These are phyloP conservation scores for Dysmachus trigonus DNA, from an alignment of 2,888 invertebrate species.

Conservation along the genomic window DNA sequence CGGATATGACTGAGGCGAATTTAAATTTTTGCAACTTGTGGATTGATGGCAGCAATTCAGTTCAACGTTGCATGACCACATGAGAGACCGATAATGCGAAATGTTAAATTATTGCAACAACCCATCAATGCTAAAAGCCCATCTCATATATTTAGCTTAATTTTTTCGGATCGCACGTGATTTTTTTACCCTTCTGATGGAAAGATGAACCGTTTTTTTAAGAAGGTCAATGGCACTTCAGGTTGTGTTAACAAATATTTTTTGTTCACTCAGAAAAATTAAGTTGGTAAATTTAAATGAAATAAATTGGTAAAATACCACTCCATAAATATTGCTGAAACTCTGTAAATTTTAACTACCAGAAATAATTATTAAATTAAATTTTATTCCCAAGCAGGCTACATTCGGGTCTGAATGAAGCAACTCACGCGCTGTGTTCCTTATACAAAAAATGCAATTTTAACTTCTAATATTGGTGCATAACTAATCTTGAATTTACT, in stretches of 20 bases:
- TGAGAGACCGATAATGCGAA: background rate
- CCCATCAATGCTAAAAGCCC: background rate
- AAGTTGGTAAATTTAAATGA: too few species aligned
- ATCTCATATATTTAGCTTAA: background rate
- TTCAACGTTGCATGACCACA: background rate
- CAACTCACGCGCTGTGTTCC: too few species aligned
- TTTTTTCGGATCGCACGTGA: background rate
- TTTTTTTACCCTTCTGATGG: background rate
- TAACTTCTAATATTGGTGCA: too few species aligned
- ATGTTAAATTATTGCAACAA: background rate
- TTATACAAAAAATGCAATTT: too few species aligned
- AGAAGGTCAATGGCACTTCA: background rate
- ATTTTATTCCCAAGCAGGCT: too few species aligned
- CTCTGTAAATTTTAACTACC: too few species aligned
- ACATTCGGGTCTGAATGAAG: too few species aligned
- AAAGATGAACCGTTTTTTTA: background rate
- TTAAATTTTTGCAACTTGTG: background rate
- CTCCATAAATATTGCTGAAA: too few species aligned
- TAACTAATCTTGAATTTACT: too few species aligned
- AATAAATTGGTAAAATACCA: too few species aligned
- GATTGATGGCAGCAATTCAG: background rate
- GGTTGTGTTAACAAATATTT: background rate
- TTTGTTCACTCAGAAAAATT: too few species aligned
- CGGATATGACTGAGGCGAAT: slow-evolving; percentile 9
- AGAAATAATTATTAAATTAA: too few species aligned